Percentiles rank a stretch among this genome's conserved stretches.
Conservation (phyloP, 2,797 vertebrate species). For the Nyctibius grandis region DNA sequence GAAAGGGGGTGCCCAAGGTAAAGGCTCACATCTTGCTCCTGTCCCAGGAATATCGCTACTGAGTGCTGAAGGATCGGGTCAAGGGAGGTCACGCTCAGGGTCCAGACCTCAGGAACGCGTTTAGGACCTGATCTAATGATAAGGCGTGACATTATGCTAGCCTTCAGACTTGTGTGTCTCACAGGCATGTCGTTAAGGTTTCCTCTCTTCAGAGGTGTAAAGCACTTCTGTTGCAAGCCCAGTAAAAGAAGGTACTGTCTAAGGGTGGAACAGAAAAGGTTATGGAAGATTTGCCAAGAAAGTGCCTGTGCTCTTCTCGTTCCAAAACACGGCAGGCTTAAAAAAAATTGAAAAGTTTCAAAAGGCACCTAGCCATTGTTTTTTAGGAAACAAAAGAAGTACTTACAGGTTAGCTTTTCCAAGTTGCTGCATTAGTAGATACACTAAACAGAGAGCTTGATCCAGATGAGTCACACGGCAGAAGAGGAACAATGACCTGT, state of each 20-base stretch:
- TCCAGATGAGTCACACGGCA: conserved; percentile 2
- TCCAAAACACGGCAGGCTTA: conserved; percentile 26
- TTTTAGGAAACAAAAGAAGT: conserved; percentile 50
- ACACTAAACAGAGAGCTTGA: not conserved
- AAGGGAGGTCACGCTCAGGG: not conserved
- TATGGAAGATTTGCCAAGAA: conserved; percentile 44
- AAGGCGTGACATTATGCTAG: not conserved
- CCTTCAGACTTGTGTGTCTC: not conserved
- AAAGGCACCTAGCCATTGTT: conserved; percentile 5
- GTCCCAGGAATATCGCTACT: rapidly evolving
- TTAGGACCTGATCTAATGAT: not conserved
- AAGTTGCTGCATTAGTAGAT: not conserved
- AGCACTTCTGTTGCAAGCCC: conserved; percentile 14
- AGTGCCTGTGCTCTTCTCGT: not conserved
- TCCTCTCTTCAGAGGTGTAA: conserved; percentile 7
- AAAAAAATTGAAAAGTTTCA: not conserved
- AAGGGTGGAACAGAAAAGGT: conserved; percentile 37
- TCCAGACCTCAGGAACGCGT: not conserved
- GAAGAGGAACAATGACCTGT: conserved; percentile 60
- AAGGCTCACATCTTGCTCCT: not conserved
- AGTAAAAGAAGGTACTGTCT: conserved; percentile 42
- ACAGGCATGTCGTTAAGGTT: not conserved
- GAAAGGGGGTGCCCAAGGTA: rapidly evolving
- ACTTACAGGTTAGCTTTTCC: conserved; percentile 33
- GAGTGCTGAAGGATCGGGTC: not conserved